A percentile compares a stretch with the other conserved stretches of the same genome.
These are phyloP conservation scores for Laticauda colubrina DNA, from an alignment of 2,113 vertebrate genomes.

Conservation along the genomic window DNA sequence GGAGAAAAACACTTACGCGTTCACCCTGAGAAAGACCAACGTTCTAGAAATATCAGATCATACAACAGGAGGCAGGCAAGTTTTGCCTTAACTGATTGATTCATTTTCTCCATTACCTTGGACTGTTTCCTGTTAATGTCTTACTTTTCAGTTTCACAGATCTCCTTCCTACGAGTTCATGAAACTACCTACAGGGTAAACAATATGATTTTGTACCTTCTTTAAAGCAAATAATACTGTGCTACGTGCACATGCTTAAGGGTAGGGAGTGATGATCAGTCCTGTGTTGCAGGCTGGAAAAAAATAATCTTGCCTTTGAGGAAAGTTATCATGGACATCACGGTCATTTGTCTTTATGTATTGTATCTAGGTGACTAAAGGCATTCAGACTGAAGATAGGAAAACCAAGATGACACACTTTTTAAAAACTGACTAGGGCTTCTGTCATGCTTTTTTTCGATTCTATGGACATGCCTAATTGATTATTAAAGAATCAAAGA, in stretches of 20 bases:
- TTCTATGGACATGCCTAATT: neutral
- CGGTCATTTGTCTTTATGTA: neutral
- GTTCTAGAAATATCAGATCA: neutral
- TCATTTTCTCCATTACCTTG: neutral
- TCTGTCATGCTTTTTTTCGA: neutral
- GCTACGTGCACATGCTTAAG: neutral
- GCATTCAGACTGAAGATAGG: neutral
- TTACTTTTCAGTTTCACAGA: neutral
- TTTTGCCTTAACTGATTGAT: neutral
- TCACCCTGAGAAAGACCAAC: neutral
- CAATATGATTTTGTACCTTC: neutral
- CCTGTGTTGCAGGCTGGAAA: neutral
- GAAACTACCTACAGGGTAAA: neutral
- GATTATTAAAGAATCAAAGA: neutral
- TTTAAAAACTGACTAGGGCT: neutral
- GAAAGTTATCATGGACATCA: neutral
- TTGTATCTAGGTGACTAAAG: neutral
- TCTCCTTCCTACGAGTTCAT: neutral
- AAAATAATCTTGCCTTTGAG: neutral
- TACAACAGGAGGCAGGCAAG: neutral
- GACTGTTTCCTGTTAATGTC: neutral
- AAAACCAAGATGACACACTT: neutral
- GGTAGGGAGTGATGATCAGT: neutral
- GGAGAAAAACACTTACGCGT: neutral
- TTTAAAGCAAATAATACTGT: neutral